Conservation (phyloP, 2,797 vertebrate species). For the Saxicola maurus region DNA sequence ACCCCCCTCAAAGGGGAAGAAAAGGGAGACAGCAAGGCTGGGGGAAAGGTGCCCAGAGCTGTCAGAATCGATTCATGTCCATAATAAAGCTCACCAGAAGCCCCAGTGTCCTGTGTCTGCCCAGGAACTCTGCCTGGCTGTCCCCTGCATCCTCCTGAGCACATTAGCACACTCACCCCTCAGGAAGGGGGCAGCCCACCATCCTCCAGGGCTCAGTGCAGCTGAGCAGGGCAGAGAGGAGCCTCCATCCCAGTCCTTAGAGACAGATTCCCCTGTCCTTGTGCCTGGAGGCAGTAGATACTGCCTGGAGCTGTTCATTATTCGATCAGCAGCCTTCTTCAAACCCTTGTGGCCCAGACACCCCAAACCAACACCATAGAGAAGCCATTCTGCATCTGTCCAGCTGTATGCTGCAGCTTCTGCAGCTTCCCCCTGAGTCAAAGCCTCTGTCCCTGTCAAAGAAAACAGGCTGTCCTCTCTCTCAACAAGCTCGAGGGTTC, state of each 20-base stretch:
- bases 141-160: fast-evolving
- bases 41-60: neutral
- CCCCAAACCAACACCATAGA: neutral
- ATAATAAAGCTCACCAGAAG: no score
- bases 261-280: neutral
- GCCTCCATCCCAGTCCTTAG: neutral
- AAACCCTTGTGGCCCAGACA: neutral
- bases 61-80: neutral
- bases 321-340: neutral
- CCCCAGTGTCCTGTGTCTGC: fast-evolving
- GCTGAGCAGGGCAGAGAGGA: neutral
- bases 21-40: neutral
- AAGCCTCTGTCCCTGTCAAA: neutral
- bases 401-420: neutral
- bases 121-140: neutral
- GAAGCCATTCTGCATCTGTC: neutral
- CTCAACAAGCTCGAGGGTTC: neutral
- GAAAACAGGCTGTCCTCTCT: conserved; percentile 2
- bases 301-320: neutral
- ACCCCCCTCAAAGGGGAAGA: neutral
- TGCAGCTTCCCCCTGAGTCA: neutral
- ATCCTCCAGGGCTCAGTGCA: neutral
- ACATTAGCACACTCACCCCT: neutral
- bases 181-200: fast-evolving
- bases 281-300: fast-evolving